Base-by-base conservation (phyloP, 1,140 invertebrate genomes). In the Psilanteris sp. region DNA sequence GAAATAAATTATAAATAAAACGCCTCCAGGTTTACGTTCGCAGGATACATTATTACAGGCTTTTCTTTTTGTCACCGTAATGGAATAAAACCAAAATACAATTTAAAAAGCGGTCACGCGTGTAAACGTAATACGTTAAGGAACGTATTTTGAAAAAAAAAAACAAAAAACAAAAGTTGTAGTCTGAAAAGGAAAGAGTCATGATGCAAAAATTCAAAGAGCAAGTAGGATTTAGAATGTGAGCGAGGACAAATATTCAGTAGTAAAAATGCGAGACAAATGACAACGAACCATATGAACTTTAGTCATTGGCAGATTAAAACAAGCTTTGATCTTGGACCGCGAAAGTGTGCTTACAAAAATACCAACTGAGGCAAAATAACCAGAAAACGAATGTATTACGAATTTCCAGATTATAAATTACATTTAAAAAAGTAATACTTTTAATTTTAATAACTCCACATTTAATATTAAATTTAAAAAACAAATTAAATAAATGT, bases 241-340 rank as follows among this genome's bases (percentile, higher is more conserved):
- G 20, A 31, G 22, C 15, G 54, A 52, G 57, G 50, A 57, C 37
- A 36, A 76, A 64, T 70, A 43, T 57, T 73, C 29, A 48, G 70
- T 44, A 31, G 59, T 66, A 73, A 66, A 73, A 66, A 73, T 37
- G 70, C 20, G 70, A 59, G 70, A 73, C 70, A 59, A 73, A 64
- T 64, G 52, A 66, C 52, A 43, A 22, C 62, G 31, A 71, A 74
- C 26, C 20, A 26, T 26, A 13, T 9, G 20, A 39, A 37, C 13
- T 74, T 74, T 57, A 27, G 64, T 59, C 79, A 80, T 79, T 77
- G 81, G 77, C 68, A 81, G 79, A 83, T 83, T 81, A 81, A 83
- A 81, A 73, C 57, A 57, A 77, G 46, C 81, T 83, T 80, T 83
- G 66, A 77, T 77, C 57, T 71, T 46, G 22, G 39, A 16, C 48